These are phyloP conservation scores for Apostichopus californicus DNA, from an alignment of 35 echinoderm and acorn worm genomes.

Conservation along the genomic window DNA sequence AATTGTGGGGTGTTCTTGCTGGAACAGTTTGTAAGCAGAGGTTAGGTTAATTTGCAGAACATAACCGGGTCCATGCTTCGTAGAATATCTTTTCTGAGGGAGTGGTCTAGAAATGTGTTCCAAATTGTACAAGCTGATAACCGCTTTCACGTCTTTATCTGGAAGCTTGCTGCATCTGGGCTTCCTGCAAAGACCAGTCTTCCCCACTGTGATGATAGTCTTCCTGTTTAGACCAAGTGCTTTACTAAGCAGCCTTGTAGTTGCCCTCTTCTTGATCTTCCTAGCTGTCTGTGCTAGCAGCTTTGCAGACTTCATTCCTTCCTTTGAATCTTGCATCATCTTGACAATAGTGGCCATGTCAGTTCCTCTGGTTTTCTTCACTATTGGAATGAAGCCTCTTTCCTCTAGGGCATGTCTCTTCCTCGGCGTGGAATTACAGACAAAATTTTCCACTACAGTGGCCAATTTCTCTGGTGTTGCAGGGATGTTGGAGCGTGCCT, in stretches of 20 bases:
- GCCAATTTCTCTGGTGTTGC: too few relatives aligned
- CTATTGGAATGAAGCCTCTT: too few relatives aligned
- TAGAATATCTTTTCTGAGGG: conserved; percentile 10
- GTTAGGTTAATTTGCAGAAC: conserved; percentile 36
- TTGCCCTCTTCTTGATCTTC: not conserved
- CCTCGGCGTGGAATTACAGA: too few relatives aligned
- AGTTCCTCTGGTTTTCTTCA: too few relatives aligned
- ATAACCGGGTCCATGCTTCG: conserved; percentile 43
- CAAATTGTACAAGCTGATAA: not conserved
- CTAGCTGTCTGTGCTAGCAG: not conserved
- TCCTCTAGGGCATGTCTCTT: too few relatives aligned
- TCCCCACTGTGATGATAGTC: not conserved
- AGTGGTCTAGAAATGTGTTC: conserved; percentile 35
- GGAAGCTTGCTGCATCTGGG: not conserved
- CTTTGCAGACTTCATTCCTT: not conserved
- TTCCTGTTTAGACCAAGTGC: conserved; percentile 7
- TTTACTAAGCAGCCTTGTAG: not conserved
- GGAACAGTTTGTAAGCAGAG: conserved; percentile 11
- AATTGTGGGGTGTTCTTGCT: conserved; percentile 13
- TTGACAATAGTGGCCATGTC: too few relatives aligned
- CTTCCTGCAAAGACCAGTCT: not conserved
- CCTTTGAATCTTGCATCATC: not conserved
- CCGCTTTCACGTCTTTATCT: not conserved
- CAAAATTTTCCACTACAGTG: too few relatives aligned
- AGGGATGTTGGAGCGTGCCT: too few relatives aligned